These are phyloP conservation scores for Coregonus ussuriensis DNA, from an alignment of 2,797 vertebrate species.

Conservation along the genomic window DNA sequence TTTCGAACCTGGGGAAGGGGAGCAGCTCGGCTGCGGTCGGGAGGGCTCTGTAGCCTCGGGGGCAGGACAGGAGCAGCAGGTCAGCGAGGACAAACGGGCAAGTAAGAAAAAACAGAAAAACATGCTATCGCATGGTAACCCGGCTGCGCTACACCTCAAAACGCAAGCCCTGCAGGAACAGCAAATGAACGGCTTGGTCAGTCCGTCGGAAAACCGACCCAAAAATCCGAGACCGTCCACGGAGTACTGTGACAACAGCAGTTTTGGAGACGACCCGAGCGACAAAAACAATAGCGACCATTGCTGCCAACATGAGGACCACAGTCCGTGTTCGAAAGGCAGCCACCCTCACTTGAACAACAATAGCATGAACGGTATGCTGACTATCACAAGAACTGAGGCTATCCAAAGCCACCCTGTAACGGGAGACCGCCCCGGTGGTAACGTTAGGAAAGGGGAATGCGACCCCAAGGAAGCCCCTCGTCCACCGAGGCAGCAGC, in stretches of 20 bases:
- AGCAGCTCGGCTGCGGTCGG: constrained; percentile 57
- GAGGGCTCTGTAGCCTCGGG: constrained; percentile 60
- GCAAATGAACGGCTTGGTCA: constrained; percentile 88
- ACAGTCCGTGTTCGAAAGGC: constrained; percentile 66
- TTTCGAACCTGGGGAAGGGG: constrained; percentile 57
- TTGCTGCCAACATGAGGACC: constrained; percentile 67
- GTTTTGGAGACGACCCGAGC: constrained; percentile 43
- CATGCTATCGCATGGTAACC: constrained; percentile 74
- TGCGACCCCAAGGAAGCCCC: constrained; percentile 48
- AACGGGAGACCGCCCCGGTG: constrained; percentile 13
- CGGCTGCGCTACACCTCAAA: constrained; percentile 78
- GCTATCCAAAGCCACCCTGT: constrained; percentile 25
- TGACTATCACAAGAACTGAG: constrained; percentile 61
- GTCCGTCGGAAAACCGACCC: constrained; percentile 74
- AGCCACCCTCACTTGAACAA: constrained; percentile 59
- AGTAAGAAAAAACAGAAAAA: constrained; percentile 72
- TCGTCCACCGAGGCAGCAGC: constrained; percentile 50
- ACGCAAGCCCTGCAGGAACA: constrained; percentile 70
- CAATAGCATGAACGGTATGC: constrained; percentile 70
- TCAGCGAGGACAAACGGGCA: constrained; percentile 60
- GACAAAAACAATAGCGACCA: constrained; percentile 59
- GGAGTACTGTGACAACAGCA: constrained; percentile 69
- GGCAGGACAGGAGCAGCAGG: constrained; percentile 62
- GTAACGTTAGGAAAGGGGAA: constrained; percentile 38
- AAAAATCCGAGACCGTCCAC: constrained; percentile 68